Conservation (phyloP, 2,113 vertebrate genomes). For the Notarius quadriscutis region DNA sequence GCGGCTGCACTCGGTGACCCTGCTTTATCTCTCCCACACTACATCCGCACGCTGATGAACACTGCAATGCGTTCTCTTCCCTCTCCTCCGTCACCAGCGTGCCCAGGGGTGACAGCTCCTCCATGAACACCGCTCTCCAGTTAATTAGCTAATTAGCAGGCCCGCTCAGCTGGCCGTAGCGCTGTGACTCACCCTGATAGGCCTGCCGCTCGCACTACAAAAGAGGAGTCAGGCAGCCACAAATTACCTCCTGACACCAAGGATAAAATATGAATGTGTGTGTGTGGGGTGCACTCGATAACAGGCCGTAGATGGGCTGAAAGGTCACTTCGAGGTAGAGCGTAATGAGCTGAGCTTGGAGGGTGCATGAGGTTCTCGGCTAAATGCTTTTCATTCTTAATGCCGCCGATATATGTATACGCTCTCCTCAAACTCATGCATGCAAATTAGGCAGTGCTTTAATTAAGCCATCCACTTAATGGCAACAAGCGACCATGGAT, state of each 20-base stretch:
- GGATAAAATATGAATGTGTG: conserved; percentile 33
- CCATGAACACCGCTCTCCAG: conserved; percentile 42
- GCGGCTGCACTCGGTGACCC: conserved; percentile 37
- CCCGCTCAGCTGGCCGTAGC: conserved; percentile 20
- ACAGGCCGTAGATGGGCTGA: conserved; percentile 40
- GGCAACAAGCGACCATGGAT: not conserved
- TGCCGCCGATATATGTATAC: conserved; percentile 37
- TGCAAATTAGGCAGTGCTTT: conserved; percentile 26
- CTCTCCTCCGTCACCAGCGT: conserved; percentile 32
- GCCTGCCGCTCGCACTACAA: conserved; percentile 25
- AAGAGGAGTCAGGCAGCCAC: conserved; percentile 35
- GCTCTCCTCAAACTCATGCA: conserved; percentile 32
- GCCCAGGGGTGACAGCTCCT: conserved; percentile 39
- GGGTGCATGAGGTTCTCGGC: conserved; percentile 9
- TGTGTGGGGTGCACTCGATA: conserved; percentile 13
- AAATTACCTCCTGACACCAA: conserved; percentile 44
- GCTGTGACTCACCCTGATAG: conserved; percentile 49
- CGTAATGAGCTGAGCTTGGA: conserved; percentile 48
- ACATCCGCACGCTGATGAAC: conserved; percentile 11
- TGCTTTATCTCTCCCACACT: conserved; percentile 16
- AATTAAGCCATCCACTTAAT: conserved; percentile 46
- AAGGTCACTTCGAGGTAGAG: conserved; percentile 40
- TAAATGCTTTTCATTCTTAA: conserved; percentile 50
- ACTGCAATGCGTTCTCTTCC: conserved; percentile 19
- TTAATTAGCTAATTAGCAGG: conserved; percentile 56